Conservation (phyloP, 2,797 vertebrate species). For the Tragelaphus oryx region DNA sequence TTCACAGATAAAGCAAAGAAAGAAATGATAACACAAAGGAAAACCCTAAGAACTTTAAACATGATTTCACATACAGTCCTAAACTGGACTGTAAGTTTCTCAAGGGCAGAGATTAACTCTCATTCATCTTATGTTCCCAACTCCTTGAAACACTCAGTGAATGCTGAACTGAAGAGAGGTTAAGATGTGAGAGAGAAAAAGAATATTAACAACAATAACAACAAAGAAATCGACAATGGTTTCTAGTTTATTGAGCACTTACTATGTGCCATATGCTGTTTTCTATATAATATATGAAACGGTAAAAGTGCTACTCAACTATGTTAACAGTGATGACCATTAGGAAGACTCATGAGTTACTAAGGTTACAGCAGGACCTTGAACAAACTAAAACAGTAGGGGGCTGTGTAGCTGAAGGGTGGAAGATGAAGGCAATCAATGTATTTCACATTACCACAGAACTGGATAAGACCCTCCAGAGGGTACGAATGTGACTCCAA, state of each 20-base stretch:
- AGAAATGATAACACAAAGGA: conserved; percentile 30
- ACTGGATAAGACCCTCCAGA: not conserved
- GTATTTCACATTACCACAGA: conserved; percentile 8
- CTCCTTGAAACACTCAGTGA: conserved; percentile 27
- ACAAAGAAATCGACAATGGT: not conserved
- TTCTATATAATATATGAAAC: conserved; percentile 40
- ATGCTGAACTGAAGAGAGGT: conserved; percentile 11
- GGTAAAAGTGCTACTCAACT: conserved; percentile 27
- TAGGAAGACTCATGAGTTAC: conserved; percentile 42
- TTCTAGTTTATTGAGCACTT: conserved; percentile 39
- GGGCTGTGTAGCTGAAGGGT: not conserved
- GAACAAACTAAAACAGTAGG: conserved; percentile 26
- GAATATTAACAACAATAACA: not conserved
- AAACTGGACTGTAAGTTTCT: conserved; percentile 25
- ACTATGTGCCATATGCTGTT: not conserved
- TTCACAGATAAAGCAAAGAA: not conserved
- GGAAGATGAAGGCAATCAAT: conserved; percentile 26
- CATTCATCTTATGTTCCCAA: conserved; percentile 10
- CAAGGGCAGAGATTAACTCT: not conserved
- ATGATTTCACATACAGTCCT: conserved; percentile 19
- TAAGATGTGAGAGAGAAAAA: not conserved
- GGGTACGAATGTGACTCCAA: not conserved
- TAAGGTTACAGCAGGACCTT: conserved; percentile 46
- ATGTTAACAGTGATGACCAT: conserved; percentile 16
- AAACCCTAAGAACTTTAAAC: conserved; percentile 52